phyloP scores from a whole-genome alignment of 2,113 vertebrate genomes.

The Lasiurus borealis region DNA sequence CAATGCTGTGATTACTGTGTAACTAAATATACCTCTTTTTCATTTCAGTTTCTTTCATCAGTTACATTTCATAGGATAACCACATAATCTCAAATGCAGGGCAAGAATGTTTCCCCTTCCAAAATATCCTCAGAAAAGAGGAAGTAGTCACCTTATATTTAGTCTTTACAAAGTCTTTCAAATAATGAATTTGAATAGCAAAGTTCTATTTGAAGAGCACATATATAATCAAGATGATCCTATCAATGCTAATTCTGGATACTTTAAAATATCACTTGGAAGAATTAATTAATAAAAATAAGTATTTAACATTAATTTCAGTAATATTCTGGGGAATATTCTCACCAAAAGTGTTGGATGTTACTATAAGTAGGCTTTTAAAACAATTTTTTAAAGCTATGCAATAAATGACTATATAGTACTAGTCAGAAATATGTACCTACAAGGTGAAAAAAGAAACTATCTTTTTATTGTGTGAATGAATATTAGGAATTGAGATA shows the following conservation, averaged over 20 bases:
- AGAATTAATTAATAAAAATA: neutral
- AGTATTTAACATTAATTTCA: constrained; percentile 51
- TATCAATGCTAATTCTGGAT: constrained; percentile 31
- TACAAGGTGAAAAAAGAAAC: neutral
- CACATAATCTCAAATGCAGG: constrained; percentile 32
- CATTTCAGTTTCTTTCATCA: constrained; percentile 31
- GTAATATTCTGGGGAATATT: constrained; percentile 32
- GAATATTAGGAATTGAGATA: neutral
- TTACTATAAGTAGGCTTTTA: neutral
- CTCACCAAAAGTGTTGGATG: neutral
- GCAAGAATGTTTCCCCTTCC: constrained; percentile 32
- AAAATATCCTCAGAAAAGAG: constrained; percentile 57
- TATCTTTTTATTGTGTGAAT: constrained; percentile 10
- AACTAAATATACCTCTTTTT: constrained; percentile 15
- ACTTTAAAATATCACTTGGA: neutral
- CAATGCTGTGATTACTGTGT: neutral
- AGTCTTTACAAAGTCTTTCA: constrained; percentile 37
- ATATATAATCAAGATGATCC: constrained; percentile 27
- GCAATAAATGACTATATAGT: neutral
- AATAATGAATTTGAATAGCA: constrained; percentile 52
- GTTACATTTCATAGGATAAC: constrained; percentile 44
- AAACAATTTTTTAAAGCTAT: constrained; percentile 16
- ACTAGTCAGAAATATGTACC: neutral
- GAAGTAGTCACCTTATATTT: neutral
- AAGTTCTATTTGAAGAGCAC: constrained; percentile 38